A percentile compares a stretch with the other conserved stretches of the same genome.
These are phyloP conservation scores for Callitettix versicolor DNA, from an alignment of 1,140 invertebrate species.

Conservation along the genomic window DNA sequence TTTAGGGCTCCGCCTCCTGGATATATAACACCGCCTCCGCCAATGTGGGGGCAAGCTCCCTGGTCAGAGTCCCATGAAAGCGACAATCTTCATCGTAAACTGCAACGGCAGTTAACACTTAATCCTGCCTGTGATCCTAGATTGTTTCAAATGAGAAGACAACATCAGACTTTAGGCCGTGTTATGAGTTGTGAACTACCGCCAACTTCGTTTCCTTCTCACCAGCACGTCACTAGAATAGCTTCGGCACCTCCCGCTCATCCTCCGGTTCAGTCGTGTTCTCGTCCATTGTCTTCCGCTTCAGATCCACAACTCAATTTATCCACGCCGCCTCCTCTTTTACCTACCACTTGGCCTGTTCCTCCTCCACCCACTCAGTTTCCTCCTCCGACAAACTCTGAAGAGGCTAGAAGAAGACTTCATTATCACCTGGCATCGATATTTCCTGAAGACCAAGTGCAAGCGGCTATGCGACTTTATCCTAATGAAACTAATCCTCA, in stretches of 20 bases:
- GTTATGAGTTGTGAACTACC: conserved; percentile 25
- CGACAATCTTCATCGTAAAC: conserved; percentile 61
- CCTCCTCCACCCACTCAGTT: conserved; percentile 40
- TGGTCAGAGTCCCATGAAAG: conserved; percentile 29
- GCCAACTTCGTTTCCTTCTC: conserved; percentile 26
- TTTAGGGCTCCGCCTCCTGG: conserved; percentile 8
- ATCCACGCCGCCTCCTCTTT: conserved; percentile 19
- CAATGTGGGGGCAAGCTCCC: conserved; percentile 15
- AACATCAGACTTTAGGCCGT: conserved; percentile 25
- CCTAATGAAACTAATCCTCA: conserved; percentile 81
- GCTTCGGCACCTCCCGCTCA: conserved; percentile 48
- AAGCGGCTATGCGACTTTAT: conserved; percentile 68
- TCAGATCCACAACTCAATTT: conserved; percentile 29
- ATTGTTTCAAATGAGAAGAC: conserved; percentile 38
- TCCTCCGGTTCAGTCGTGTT: conserved; percentile 35
- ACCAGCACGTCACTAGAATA: conserved; percentile 51
- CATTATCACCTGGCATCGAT: conserved; percentile 78
- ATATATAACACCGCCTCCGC: conserved; percentile 1
- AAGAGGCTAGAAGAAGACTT: conserved; percentile 59
- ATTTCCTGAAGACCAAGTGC: conserved; percentile 81
- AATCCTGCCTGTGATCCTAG: conserved; percentile 68
- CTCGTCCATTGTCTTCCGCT: conserved; percentile 28
- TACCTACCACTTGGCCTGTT: conserved; percentile 38
- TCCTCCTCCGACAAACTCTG: conserved; percentile 23
- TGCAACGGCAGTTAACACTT: conserved; percentile 68